Evolutionary conservation across 2,888 invertebrate species (phyloP), one percentile per base, ranked within the genome.

Genomic region (Cosmopolites sordidus): DNA sequence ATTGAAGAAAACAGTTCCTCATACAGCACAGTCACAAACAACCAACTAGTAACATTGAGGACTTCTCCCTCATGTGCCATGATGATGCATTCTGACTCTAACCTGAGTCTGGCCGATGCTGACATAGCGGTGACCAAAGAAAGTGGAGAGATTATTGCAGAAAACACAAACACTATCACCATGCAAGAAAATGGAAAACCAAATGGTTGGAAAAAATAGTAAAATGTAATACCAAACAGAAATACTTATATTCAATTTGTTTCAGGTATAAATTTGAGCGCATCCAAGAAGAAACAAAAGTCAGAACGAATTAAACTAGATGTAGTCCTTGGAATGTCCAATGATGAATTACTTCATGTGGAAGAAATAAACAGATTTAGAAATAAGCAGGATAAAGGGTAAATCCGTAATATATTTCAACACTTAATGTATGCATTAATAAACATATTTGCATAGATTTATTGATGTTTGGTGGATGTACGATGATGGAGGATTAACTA

Each of bases 401-500:
- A 50, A 42, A 15, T n/a, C 27, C 5, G 6, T 2, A 41, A 41
- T 14, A n/a, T 6, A 41, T 14, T 41, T 6, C 3, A 41, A 17
- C 4, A 41, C 11, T 3, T n/a, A 37, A 12, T 8, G 6, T 4
- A 11, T 8, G n/a, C 15, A 3, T 16, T 16, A 6, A 5, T 5
- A 16, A 40, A 16, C 17, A 16, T 40, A 11, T 16, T 15, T 33
- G 45, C 51, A n/a, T 17, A 58, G 58, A 9, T 86, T 83, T 0
- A 85, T 95, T 39, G 95, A 95, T 75, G 93, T 95, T 41, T 95
- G 94, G 91, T 97, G 96, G 96, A 75, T 96, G 64, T 96, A 94
- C 73, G 96, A 96, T 71, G 95, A 91, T 73, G 90, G 90, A 67
- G 90, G 90, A 69, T 77, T 92, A 39, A 92, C 92, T 1, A 86